A percentile compares a stretch with the other conserved stretches of the same genome.
Conservation (phyloP, 2,113 vertebrate species). For the Heteronetta atricapilla region DNA sequence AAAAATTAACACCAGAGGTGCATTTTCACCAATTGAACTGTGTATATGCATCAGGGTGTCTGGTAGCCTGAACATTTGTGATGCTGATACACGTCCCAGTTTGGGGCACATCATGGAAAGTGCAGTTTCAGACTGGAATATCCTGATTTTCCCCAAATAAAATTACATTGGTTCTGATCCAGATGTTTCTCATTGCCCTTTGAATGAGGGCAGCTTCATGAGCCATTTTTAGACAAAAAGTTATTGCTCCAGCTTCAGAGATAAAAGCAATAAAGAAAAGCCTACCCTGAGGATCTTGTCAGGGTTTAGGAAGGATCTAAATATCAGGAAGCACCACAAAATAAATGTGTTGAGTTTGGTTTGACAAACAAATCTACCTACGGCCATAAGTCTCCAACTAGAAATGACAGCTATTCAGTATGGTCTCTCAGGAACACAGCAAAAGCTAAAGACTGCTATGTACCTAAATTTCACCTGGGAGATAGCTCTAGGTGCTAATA, state of each 20-base stretch:
- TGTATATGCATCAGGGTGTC: rapidly evolving
- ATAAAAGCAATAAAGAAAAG: background rate
- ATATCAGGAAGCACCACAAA: background rate
- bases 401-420: background rate
- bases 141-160: background rate
- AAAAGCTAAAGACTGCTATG: background rate
- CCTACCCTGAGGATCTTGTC: background rate
- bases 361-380: background rate
- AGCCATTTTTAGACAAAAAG: background rate
- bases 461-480: background rate
- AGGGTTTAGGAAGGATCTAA: background rate
- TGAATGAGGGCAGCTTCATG: background rate
- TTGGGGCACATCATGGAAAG: background rate
- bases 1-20: background rate
- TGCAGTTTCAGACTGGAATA: rapidly evolving
- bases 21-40: background rate
- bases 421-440: background rate
- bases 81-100: background rate
- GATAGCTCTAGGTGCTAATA: background rate
- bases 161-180: background rate
- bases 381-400: background rate
- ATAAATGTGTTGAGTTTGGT: background rate
- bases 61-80: background rate
- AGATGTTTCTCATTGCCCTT: rapidly evolving
- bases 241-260: background rate